These are phyloP conservation scores for Chymomyza procnemis DNA, from an alignment of 2,888 invertebrate genomes.

Conservation along the genomic window DNA sequence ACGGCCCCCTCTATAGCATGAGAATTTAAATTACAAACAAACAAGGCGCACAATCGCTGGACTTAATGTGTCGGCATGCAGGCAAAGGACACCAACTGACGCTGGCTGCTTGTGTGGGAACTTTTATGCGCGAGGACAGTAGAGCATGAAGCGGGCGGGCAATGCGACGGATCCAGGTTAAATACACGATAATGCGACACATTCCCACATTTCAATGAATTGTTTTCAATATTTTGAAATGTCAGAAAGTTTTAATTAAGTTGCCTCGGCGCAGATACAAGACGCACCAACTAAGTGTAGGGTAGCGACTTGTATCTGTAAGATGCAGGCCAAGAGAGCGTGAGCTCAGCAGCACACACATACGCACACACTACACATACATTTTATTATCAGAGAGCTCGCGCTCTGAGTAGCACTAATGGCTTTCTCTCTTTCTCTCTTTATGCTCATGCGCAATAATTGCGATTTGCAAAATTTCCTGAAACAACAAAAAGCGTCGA, in stretches of 20 bases:
- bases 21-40: constrained; percentile 70
- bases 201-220: constrained; percentile 48
- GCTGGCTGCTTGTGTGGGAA: constrained; percentile 62
- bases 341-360: constrained; percentile 15
- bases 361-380: no score
- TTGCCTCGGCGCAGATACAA: constrained; percentile 31
- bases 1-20: constrained; percentile 55
- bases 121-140: constrained; percentile 53
- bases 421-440: no score
- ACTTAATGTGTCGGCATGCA: constrained; percentile 60
- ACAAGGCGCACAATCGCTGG: constrained; percentile 49
- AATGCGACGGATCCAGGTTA: constrained; percentile 46
- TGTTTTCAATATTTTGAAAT: constrained; percentile 16
- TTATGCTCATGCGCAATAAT: constrained; percentile 59
- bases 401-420: background rate
- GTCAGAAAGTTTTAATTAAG: constrained; percentile 34
- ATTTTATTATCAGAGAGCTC: no score
- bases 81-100: constrained; percentile 46
- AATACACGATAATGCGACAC: constrained; percentile 50
- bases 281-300: constrained; percentile 32
- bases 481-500: constrained; percentile 20
- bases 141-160: constrained; percentile 62
- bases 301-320: constrained; percentile 14
- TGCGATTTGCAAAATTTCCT: constrained; percentile 36
- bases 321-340: background rate